These are phyloP conservation scores for Apocheima hispidaria DNA, from an alignment of 2,888 invertebrate genomes.

Conservation along the genomic window DNA sequence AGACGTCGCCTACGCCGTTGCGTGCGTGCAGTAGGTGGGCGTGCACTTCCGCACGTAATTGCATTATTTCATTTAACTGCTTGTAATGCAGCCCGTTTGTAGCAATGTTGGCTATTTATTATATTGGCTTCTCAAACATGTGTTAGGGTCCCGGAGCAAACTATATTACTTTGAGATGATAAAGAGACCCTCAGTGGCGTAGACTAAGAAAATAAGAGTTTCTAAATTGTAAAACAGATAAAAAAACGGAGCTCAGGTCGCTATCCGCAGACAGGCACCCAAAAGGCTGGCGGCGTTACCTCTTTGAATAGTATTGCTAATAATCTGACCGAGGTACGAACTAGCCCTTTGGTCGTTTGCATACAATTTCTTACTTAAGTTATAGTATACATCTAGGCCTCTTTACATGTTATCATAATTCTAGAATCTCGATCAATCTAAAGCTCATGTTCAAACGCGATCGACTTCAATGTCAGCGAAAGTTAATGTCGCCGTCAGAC, in stretches of 20 bases:
- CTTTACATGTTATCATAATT: background rate
- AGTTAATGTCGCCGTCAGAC: constrained; percentile 18
- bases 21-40: constrained; percentile 25
- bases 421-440: constrained; percentile 2
- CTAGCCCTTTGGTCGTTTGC: no score
- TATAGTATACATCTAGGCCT: background rate
- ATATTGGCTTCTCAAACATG: background rate
- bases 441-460: constrained; percentile 14
- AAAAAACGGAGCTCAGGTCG: no score
- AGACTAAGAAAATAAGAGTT: no score
- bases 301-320: no score
- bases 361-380: background rate
- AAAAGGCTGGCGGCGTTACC: no score
- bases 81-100: constrained; percentile 9
- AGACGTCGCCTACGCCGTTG: constrained; percentile 16
- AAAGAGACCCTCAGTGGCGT: no score
- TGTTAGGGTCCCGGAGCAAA: no score
- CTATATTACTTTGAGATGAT: no score
- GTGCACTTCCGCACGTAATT: constrained; percentile 30
- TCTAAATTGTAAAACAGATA: no score
- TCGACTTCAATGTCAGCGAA: constrained; percentile 21
- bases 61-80: constrained; percentile 32
- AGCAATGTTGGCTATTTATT: background rate
- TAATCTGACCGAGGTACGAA: background rate
- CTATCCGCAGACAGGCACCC: no score